Evolutionary conservation across 92 coral and sea anemone species (phyloP), one percentile per base, ranked within the genome.

Genomic region (Epizoanthus fatuus): DNA sequence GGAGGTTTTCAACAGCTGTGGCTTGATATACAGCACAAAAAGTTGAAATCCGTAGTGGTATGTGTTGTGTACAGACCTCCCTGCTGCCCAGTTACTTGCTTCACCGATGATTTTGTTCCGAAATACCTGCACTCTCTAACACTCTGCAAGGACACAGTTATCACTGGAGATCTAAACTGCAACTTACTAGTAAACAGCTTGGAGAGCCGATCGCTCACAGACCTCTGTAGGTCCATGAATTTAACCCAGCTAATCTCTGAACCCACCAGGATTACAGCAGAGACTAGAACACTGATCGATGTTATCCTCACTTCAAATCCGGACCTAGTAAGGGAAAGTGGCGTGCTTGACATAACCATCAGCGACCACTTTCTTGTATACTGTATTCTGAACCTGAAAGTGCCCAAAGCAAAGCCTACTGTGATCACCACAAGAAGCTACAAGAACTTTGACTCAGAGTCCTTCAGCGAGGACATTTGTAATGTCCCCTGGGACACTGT

Each of bases 311-410:
- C 52, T 17, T 53, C 83, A 6, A 77, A 77, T 35, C 3, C 29
- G 7, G 81, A 49, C n/a, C 66, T 75, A 2, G 22, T 75, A 3
- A 25, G 47, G 29, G 3, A 32, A 51, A 86, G 79, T 22, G 75
- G 42, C 7, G 91, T 87, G 3, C 22, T 64, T 4, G 4, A 64
- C 3, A 66, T 44, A 35, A 89, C 74, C 53, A 85, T 80, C 63
- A 90, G 93, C 75, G 86, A 85, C 51, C 93, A 90, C 42, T 90
- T 72, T 53, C 63, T 90, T n/a, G 79, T 90, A 4, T 65, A 71
- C 44, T 85, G 86, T 59, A 38, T 25, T 1, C 86, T 90, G 15
- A 79, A 80, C 63, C 65, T 85, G 16, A 85, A 85, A 62, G 16
- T 35, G 13, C 82, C 90, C 0, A 84, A 72, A 40, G 17, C 89